Evolutionary conservation across 2,113 vertebrate species (phyloP).

Genomic region (Hippocampus abdominalis): DNA sequence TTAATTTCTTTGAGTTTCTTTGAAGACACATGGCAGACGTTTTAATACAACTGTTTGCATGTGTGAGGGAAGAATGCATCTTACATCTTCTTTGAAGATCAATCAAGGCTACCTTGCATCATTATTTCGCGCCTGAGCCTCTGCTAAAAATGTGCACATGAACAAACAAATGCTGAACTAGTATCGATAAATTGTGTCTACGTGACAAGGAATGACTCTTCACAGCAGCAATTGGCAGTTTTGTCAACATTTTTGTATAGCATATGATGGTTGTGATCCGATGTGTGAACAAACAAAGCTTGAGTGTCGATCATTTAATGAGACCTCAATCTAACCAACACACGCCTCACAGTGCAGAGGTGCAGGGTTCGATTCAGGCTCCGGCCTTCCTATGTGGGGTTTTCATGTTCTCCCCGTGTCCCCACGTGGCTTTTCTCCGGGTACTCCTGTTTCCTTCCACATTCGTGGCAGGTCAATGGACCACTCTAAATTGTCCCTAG

Average conservation of each 20-base stretch:
- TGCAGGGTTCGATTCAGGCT: too few relatives aligned
- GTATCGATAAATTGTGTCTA: neutral
- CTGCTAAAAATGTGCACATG: neutral
- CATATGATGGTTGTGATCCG: neutral
- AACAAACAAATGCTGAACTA: neutral
- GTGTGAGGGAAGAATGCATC: too few relatives aligned
- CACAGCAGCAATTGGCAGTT: neutral
- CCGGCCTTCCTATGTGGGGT: too few relatives aligned
- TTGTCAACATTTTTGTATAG: neutral
- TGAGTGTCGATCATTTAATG: neutral
- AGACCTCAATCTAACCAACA: neutral
- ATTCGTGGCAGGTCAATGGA: too few relatives aligned
- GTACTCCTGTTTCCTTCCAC: too few relatives aligned
- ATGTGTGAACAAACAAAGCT: neutral
- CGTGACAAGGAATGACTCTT: neutral
- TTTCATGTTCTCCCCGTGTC: too few relatives aligned
- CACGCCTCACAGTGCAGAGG: too few relatives aligned
- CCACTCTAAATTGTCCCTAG: too few relatives aligned
- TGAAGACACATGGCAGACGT: neutral
- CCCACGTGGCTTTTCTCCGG: too few relatives aligned
- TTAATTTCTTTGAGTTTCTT: neutral
- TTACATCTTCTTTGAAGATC: too few relatives aligned
- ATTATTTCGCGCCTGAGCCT: neutral
- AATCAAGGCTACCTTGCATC: slow-evolving; percentile 2
- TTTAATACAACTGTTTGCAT: too few relatives aligned